Evolutionary conservation across 2,888 invertebrate species (phyloP), one percentile per base, ranked within the genome.

Genomic region (Zygaena filipendulae): DNA sequence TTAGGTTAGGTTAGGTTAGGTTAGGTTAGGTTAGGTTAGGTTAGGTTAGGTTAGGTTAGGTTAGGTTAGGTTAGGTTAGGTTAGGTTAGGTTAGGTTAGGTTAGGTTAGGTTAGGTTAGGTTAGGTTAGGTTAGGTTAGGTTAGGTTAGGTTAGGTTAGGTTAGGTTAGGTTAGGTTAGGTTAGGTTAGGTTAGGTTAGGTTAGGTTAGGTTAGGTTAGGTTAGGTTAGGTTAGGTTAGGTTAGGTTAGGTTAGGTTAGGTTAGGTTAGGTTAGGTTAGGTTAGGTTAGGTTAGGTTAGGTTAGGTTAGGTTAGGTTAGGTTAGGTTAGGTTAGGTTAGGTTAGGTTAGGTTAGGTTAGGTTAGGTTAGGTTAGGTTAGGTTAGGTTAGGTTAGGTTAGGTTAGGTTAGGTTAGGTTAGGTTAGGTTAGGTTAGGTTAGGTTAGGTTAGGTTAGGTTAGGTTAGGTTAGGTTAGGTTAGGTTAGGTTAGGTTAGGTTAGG

Each of bases 211-310:
- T 29, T 33, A 30, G 30, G 33, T 29, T 33, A 33, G 33, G 33
- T 33, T 33, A 33, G 33, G 33, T 33, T 30, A 33, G 33, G 32
- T 31, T 31, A 31, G 31, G 31, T 31, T 31, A 31, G 32, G 32
- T 32, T 32, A 27, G 27, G 32, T 32, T 30, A 30, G 30, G 30
- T 30, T 30, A 30, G 30, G 30, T 29, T 30, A 30, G 30, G 30
- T 32, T 32, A 32, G 32, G 32, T 32, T 32, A 32, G 32, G 32
- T 32, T 32, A 33, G 38, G 39, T 36, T 39, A 35, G 37, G 36
- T 35, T 37, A 35, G 35, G 36, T 36, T 37, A 36, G 39, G 35
- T 36, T 37, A 35, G 39, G 37, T 40, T 37, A 35, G 36, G 37
- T 39, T 35, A 35, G 37, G 35, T 39, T 33, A 37, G 36, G 30